phyloP scores from a whole-genome alignment of 2,888 invertebrate species.

The Rhagophthalmus giganteus region DNA sequence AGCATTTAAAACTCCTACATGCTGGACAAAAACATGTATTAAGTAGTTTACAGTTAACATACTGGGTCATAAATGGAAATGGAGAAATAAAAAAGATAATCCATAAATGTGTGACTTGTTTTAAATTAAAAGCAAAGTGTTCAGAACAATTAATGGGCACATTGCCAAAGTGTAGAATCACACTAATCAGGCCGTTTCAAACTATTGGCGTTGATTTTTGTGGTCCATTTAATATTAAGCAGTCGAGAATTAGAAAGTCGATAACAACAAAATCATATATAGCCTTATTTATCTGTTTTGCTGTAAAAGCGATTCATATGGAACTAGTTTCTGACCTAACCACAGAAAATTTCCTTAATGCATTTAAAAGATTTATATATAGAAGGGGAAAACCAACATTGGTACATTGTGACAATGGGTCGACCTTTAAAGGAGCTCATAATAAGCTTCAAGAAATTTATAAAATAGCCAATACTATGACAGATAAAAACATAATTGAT shows the following conservation, averaged over 20 bases:
- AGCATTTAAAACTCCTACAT: no score
- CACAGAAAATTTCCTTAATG: neutral
- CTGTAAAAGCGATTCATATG: neutral
- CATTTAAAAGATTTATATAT: neutral
- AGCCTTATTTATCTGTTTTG: neutral
- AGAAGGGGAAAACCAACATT: neutral
- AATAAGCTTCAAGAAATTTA: neutral
- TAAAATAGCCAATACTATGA: neutral
- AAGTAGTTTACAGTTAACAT: neutral
- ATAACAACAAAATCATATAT: neutral
- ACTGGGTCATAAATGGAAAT: neutral
- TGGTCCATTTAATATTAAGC: neutral
- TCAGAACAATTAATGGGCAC: neutral
- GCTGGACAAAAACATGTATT: neutral
- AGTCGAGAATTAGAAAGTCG: neutral
- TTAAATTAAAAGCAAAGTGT: neutral
- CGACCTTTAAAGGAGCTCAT: neutral
- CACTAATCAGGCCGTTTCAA: neutral
- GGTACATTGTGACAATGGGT: neutral
- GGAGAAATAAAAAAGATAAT: slow-evolving; percentile 2
- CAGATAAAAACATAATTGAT: neutral
- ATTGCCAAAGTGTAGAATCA: neutral
- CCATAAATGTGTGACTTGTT: neutral
- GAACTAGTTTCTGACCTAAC: neutral
- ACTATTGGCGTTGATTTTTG: neutral